A percentile compares a stretch with the other conserved stretches of the same genome.
phyloP scores from a whole-genome alignment of 2,888 invertebrate genomes.

The Orthosia gothica region DNA sequence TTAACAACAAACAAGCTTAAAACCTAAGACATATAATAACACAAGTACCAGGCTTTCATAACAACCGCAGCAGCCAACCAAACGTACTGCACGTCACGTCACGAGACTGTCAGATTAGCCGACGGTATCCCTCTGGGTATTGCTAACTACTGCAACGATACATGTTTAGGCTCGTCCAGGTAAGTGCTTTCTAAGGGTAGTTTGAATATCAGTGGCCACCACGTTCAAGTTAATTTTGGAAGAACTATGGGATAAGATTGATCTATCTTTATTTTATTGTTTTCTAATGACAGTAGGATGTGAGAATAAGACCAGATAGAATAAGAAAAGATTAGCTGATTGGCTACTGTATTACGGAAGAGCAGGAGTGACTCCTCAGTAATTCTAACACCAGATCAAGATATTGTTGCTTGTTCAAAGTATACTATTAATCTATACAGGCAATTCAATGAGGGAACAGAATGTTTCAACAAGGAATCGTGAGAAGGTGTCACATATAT shows the following conservation, averaged over 20 bases:
- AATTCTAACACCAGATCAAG: too few species aligned
- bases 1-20: neutral
- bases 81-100: slow-evolving; percentile 23
- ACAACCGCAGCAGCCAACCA: slow-evolving; percentile 4
- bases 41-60: slow-evolving; percentile 3
- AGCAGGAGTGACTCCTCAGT: too few species aligned
- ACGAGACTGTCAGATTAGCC: slow-evolving; percentile 15
- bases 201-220: too few species aligned
- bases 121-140: slow-evolving; percentile 4
- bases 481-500: neutral
- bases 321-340: neutral
- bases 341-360: too few species aligned
- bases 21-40: neutral
- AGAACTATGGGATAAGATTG: neutral
- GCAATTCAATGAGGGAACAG: neutral
- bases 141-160: slow-evolving; percentile 8
- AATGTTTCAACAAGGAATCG: neutral
- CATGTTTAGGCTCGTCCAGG: neutral
- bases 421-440: too few species aligned
- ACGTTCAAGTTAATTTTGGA: too few species aligned
- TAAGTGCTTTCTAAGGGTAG: too few species aligned
- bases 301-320: neutral
- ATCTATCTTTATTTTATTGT: neutral
- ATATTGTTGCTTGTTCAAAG: too few species aligned
- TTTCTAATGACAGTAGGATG: neutral